Evolutionary conservation across 2,113 vertebrate species (phyloP), one percentile per base, ranked within the genome.

Genomic region (Bagarius yarrelli): DNA sequence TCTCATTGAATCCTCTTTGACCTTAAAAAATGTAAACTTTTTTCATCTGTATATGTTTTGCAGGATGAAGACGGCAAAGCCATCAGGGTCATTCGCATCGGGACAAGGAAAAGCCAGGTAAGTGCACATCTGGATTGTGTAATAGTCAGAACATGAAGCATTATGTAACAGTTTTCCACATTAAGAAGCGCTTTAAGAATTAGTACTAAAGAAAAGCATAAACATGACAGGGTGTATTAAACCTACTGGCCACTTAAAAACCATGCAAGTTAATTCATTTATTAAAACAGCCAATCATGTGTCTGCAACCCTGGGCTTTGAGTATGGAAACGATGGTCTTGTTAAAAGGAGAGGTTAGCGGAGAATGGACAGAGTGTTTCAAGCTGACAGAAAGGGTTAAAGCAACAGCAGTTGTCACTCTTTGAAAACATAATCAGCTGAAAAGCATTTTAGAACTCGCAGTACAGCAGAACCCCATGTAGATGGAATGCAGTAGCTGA

Each of bases 101-200:
- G 95, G n/a, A 95, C 95, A 70, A 92, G 95, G 25, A 95, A 95
- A 77, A 96, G 95, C 87, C 93, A 96, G 91, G 95, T 96, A 80
- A 81, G 85, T 23, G 8, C 30, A 23, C 21, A 40, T 67, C 2
- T 36, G 1, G 34, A 36, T 36, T 25, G 36, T 14, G 11, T 21
- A 13, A 12, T 67, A 40, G 32, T 67, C 19, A 23, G 3, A 40
- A 13, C 27, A 63, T 32, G 27, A 13, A 61, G 16, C 16, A 19
- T 36, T 36, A 21, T 23, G 34, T 67, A 13, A 40, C 23, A 13
- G 19, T 12, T 67, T 12, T 66, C 8, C 1, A 21, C 61, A 14
- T 40, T 4, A 3, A 5, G 18, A 12, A 11, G 34, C 23, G 34
- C 64, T 34, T 32, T 63, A 21, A 2, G 3, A 21, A 64, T 4